Conservation (phyloP, 2,888 invertebrate genomes). For the Ophonus ardosiacus region DNA sequence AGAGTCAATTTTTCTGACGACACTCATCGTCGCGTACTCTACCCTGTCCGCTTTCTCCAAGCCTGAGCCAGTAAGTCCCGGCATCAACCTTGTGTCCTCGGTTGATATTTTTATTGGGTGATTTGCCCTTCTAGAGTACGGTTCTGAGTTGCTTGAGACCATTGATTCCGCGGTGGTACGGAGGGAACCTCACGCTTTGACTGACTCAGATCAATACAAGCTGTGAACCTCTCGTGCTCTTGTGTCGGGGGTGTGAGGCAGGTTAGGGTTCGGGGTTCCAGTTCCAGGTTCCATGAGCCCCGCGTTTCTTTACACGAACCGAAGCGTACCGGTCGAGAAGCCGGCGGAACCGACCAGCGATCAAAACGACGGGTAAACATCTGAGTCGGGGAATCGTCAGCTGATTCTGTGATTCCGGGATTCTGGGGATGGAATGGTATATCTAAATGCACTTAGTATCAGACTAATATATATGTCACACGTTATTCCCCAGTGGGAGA, state of each 20-base stretch:
- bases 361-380: too few species aligned
- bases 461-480: too few species aligned
- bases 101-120: background rate
- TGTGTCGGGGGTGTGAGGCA: conserved; percentile 74
- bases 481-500: too few species aligned
- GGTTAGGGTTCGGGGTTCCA: conserved; percentile 74
- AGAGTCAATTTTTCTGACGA: too few species aligned
- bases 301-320: conserved; percentile 67
- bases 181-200: conserved; percentile 71
- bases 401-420: too few species aligned
- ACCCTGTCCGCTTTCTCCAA: background rate
- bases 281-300: conserved; percentile 66
- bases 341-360: conserved; percentile 61
- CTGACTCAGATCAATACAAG: conserved; percentile 74
- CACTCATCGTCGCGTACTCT: background rate
- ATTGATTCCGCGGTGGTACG: conserved; percentile 73
- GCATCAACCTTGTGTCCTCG: background rate
- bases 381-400: too few species aligned
- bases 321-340: conserved; percentile 67
- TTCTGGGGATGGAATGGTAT: too few species aligned
- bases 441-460: too few species aligned
- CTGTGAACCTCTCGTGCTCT: conserved; percentile 71
- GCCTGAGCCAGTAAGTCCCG: too few species aligned
- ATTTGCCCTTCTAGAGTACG: conserved; percentile 2
- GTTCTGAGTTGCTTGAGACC: conserved; percentile 70